A percentile compares a stretch with the other conserved stretches of the same genome.
Conservation (phyloP, 2,888 invertebrate species). For the Arrhopalites spinosus region DNA sequence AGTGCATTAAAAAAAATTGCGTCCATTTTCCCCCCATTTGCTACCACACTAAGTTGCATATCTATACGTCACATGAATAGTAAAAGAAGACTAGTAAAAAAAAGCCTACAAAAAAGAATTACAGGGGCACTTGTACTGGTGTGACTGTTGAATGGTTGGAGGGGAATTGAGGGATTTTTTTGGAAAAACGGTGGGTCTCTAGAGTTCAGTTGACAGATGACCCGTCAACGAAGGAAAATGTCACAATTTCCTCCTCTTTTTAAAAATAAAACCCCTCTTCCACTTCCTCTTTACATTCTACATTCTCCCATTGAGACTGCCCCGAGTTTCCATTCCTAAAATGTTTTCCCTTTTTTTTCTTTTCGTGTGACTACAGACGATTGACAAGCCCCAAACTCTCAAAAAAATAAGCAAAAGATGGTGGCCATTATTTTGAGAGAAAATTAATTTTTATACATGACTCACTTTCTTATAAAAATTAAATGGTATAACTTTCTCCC, state of each 20-base stretch:
- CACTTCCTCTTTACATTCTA: background rate
- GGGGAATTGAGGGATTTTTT: background rate
- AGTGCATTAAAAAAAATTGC: conserved; percentile 1
- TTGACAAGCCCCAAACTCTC: background rate
- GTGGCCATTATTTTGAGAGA: background rate
- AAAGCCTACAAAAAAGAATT: background rate
- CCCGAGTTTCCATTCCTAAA: background rate
- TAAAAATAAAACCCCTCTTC: conserved; percentile 1
- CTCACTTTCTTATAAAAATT: no score
- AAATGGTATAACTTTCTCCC: no score
- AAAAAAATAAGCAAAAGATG: background rate
- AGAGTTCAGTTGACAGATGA: conserved; percentile 45
- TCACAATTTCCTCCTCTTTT: conserved; percentile 44
- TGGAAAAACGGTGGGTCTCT: conserved; percentile 19
- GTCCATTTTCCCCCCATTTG: background rate
- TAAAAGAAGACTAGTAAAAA: background rate
- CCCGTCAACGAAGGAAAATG: conserved; percentile 45
- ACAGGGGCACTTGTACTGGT: background rate
- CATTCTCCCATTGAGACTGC: background rate
- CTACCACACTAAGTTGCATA: no score
- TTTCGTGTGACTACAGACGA: background rate
- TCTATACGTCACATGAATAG: background rate
- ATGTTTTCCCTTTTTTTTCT: background rate
- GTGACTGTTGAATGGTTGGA: background rate
- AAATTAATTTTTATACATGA: no score